Conservation (phyloP, 2,113 vertebrate species). For the Myrmecophaga tridactyla region DNA sequence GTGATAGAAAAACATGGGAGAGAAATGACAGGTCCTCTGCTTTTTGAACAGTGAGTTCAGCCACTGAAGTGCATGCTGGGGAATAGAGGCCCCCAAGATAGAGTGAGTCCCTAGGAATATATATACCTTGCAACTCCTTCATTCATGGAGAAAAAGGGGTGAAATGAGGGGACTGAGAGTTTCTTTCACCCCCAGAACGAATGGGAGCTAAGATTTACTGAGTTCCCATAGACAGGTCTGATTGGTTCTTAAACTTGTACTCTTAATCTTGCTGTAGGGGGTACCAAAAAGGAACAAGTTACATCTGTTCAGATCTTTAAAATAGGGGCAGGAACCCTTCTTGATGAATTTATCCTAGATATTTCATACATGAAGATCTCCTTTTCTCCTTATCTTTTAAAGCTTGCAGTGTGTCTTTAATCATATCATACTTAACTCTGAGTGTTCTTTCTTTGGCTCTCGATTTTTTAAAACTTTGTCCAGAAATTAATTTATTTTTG, state of each 20-base stretch:
- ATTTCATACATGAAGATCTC: neutral
- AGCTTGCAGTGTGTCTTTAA: neutral
- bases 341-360: neutral
- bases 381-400: neutral
- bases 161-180: no score
- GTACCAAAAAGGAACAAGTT: neutral
- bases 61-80: neutral
- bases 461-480: conserved; percentile 22
- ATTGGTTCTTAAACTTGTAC: neutral
- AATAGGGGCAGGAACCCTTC: neutral
- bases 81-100: neutral
- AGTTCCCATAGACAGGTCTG: neutral
- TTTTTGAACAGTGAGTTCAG: neutral
- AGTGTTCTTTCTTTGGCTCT: neutral
- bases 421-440: neutral
- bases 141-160: neutral
- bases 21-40: neutral
- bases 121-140: neutral
- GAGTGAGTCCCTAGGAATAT: neutral
- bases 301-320: neutral
- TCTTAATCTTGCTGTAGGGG: neutral
- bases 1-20: neutral
- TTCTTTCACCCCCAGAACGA: neutral
- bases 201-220: neutral
- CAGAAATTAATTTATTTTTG: conserved; percentile 45